phyloP scores from a whole-genome alignment of 2,113 vertebrate species.

The Varanus salvator region DNA sequence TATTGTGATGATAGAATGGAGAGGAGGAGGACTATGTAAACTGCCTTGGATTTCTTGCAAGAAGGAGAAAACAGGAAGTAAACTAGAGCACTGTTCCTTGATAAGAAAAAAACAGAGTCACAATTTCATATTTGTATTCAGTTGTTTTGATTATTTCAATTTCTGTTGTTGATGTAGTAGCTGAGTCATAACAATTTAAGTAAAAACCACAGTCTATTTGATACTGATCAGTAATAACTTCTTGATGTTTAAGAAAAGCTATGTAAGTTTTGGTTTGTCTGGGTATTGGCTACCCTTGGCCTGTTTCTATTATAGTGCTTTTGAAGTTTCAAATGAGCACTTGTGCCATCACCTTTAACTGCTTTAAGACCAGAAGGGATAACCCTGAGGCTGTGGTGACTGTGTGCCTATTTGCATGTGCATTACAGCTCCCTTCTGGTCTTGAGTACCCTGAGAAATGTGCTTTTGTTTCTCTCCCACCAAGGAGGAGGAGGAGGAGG shows the following conservation, averaged over 20 bases:
- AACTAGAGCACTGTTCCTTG: background rate
- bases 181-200: too few species aligned
- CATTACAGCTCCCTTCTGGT: too few species aligned
- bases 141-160: background rate
- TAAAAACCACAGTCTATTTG: too few species aligned
- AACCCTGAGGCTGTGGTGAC: background rate
- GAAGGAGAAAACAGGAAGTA: too few species aligned
- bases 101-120: background rate
- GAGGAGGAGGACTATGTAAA: too few species aligned
- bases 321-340: background rate
- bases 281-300: background rate
- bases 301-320: background rate
- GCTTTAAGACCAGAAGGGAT: background rate
- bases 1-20: too few species aligned
- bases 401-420: background rate
- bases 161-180: background rate
- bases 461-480: too few species aligned
- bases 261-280: background rate
- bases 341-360: background rate
- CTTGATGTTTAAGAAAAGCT: background rate
- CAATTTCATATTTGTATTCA: background rate
- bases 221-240: background rate
- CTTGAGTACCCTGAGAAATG: background rate
- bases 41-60: too few species aligned
- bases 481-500: too few species aligned